Base-by-base conservation (phyloP, 1,140 invertebrate genomes). In the Lanistes nyassanus region DNA sequence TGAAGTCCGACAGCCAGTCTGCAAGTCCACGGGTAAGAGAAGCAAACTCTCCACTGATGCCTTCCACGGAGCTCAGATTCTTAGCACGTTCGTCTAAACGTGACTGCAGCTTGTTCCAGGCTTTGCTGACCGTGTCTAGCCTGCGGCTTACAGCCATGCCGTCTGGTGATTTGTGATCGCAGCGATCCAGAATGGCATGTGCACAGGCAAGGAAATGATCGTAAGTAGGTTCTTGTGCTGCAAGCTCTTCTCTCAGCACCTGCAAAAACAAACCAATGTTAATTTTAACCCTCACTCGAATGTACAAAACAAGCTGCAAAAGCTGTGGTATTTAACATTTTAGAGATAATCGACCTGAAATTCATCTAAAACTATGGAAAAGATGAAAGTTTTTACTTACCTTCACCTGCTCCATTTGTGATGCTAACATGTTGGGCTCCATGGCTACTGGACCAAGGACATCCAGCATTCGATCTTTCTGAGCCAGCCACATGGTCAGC, bases 401-500 rank as follows among this genome's bases (percentile, higher is more conserved):
- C 83, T 97, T 95, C 87, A 90, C 89, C 82, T 97, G 96, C 87
- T 98, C 96, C 37, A 97, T 94, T 91, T 99, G 97, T 76, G 95
- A 96, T 80, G 96, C 95, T 0, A 98, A 95, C 93, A 98, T 95
- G 64, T 96, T 91, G 0, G 96, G 95, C 86, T 98, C 97, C 0
- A 95, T 95, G 0, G 96, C 97, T 80, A 99, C 97, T 0, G 97
- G 97, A 36, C 97, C 97, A 0, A 99, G 91, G 0, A 97, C 97
- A 3, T 94, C 93, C 86, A 98, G 92, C 96, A 98, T 98, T 79
- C 95, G 94, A 80, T 98, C 97, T 88, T 99, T 99, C 74, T 96
- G 94, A 42, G 92, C 92, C 19, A 98, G 90, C 97, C 97, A 98
- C 26, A 92, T 93, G 26, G 93, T 92, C 13, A 99, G 90, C 74